Conservation (phyloP, 1,140 invertebrate genomes). For the Neodiprion virginianus region DNA sequence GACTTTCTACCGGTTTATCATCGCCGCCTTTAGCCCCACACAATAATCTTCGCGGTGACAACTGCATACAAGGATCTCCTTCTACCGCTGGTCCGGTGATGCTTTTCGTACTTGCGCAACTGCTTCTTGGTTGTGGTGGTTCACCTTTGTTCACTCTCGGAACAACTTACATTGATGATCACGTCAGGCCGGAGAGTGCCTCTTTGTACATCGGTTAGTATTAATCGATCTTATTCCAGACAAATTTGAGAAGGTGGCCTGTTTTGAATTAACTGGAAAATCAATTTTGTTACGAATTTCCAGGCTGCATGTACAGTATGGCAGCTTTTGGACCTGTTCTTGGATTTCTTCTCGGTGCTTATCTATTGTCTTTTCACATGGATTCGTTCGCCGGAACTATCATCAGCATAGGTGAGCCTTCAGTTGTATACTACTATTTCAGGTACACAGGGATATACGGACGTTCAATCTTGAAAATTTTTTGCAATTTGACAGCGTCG, state of each 20-base stretch:
- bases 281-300: constrained; percentile 36
- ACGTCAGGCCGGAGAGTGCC: constrained; percentile 82
- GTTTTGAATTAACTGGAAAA: background rate
- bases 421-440: background rate
- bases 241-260: background rate
- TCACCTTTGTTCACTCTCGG: constrained; percentile 87
- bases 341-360: constrained; percentile 89
- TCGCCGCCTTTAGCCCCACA: constrained; percentile 76
- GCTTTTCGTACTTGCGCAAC: constrained; percentile 87
- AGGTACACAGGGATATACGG: background rate
- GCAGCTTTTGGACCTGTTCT: constrained; percentile 92
- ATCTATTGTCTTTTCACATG: constrained; percentile 88
- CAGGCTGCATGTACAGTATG: constrained; percentile 91
- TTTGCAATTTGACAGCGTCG: background rate
- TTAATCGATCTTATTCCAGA: background rate
- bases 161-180: constrained; percentile 89
- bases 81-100: constrained; percentile 81
- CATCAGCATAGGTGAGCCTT: constrained; percentile 73
- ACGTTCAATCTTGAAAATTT: background rate
- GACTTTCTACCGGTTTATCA: constrained; percentile 70
- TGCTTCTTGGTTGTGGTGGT: constrained; percentile 89
- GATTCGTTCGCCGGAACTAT: constrained; percentile 77
- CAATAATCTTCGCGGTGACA: constrained; percentile 78
- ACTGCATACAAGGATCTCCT: constrained; percentile 82
- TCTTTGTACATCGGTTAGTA: constrained; percentile 82